Conservation (phyloP, 2,888 invertebrate species). For the Drosophila mayaguana region DNA sequence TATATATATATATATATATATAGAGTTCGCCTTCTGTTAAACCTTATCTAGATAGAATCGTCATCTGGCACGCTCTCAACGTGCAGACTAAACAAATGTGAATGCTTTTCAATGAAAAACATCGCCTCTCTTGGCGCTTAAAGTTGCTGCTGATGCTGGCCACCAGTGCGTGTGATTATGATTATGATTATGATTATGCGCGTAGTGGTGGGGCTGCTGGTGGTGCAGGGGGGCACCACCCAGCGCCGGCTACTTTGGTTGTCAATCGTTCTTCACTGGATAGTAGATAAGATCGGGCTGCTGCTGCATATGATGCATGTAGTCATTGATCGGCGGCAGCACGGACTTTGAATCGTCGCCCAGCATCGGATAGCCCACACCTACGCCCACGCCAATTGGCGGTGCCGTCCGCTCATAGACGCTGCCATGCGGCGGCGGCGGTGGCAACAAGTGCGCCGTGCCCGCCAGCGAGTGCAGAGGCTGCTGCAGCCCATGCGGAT, state of each 20-base stretch:
- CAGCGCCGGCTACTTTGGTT: slow-evolving; percentile 78
- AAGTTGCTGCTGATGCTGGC: slow-evolving; percentile 70
- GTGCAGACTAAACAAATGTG: slow-evolving; percentile 42
- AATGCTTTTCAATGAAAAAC: slow-evolving; percentile 78
- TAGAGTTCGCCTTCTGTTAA: slow-evolving; percentile 19
- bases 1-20: background rate
- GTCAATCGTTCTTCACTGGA: slow-evolving; percentile 85
- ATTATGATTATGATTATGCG: slow-evolving; percentile 61
- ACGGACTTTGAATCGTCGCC: slow-evolving; percentile 83
- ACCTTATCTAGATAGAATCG: slow-evolving; percentile 57
- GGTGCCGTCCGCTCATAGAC: slow-evolving; percentile 78
- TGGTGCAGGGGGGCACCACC: slow-evolving; percentile 55
- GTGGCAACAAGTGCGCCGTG: slow-evolving; percentile 74
- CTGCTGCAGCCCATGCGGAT: slow-evolving; percentile 64
- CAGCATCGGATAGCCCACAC: slow-evolving; percentile 75
- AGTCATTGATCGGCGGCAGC: slow-evolving; percentile 84
- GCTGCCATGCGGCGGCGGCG: slow-evolving; percentile 75
- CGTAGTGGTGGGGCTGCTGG: slow-evolving; percentile 38
- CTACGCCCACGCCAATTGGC: slow-evolving; percentile 64
- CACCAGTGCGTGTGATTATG: slow-evolving; percentile 72
- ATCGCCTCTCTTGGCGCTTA: slow-evolving; percentile 82
- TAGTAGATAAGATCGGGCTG: slow-evolving; percentile 84
- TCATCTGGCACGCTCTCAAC: slow-evolving; percentile 3
- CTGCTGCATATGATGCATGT: slow-evolving; percentile 84
- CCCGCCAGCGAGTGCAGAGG: slow-evolving; percentile 68